phyloP scores from a whole-genome alignment of 1,140 invertebrate species.

The Aphaenogaster rudis region DNA sequence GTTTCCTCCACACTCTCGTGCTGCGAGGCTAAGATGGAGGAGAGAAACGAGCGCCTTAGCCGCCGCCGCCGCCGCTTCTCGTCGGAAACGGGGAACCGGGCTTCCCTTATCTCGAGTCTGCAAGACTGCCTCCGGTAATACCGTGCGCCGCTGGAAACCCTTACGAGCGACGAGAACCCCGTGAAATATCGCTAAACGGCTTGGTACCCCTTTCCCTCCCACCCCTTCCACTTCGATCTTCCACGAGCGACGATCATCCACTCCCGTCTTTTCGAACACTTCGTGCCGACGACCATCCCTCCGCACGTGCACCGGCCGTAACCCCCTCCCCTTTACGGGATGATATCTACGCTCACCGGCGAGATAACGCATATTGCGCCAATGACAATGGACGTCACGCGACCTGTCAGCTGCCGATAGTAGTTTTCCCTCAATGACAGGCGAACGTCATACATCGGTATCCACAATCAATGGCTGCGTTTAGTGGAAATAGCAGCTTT shows the following conservation, averaged over 20 bases:
- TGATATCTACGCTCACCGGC: conserved; percentile 1
- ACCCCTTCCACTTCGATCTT: conserved; percentile 51
- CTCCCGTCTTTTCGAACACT: conserved; percentile 47
- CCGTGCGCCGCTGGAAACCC: conserved; percentile 77
- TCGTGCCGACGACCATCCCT: neutral
- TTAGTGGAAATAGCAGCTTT: too few relatives aligned
- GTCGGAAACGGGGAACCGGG: conserved; percentile 76
- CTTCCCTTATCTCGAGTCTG: conserved; percentile 85
- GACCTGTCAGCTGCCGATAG: neutral
- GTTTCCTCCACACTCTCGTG: conserved; percentile 60
- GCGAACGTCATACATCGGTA: neutral
- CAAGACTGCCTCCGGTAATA: conserved; percentile 87
- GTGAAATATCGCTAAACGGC: conserved; percentile 86
- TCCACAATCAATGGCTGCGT: neutral
- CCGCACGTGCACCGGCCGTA: neutral
- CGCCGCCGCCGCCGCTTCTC: conserved; percentile 71
- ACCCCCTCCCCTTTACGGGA: neutral
- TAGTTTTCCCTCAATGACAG: neutral
- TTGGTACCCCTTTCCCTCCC: conserved; percentile 74
- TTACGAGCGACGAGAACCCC: conserved; percentile 81
- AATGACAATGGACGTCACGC: conserved; percentile 40
- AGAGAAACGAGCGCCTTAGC: conserved; percentile 74
- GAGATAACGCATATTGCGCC: conserved; percentile 51
- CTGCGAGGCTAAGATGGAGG: conserved; percentile 59
- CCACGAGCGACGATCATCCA: conserved; percentile 48